These are phyloP conservation scores for Cistogaster globosa DNA, from an alignment of 2,888 invertebrate genomes.

Conservation along the genomic window DNA sequence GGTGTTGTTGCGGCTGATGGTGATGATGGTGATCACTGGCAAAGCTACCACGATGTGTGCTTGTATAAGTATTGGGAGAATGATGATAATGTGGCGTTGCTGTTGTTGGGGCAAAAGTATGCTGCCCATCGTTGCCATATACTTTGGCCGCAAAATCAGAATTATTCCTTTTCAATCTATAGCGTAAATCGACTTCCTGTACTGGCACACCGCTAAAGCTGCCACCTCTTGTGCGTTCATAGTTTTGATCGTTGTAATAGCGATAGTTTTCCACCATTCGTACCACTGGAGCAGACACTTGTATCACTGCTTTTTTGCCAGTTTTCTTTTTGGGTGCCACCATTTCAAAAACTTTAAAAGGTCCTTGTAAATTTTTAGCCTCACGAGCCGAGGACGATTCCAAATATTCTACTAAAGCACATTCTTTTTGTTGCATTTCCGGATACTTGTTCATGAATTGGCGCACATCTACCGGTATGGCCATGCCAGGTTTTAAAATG, in stretches of 20 bases:
- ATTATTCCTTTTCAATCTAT: conserved; percentile 80
- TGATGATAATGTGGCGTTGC: conserved; percentile 70
- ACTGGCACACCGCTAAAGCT: conserved; percentile 83
- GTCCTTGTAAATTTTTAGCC: conserved; percentile 87
- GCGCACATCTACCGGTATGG: conserved; percentile 94
- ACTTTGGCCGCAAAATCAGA: conserved; percentile 79
- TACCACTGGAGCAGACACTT: conserved; percentile 83
- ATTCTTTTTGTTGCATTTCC: conserved; percentile 92
- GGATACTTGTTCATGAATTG: conserved; percentile 96
- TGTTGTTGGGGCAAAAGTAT: conserved; percentile 31
- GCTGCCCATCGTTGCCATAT: conserved; percentile 61
- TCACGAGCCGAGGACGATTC: conserved; percentile 93
- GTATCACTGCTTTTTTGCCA: conserved; percentile 85
- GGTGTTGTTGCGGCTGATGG: conserved; percentile 25
- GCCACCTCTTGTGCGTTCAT: conserved; percentile 82
- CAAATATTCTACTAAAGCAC: conserved; percentile 95
- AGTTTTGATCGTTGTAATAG: conserved; percentile 83
- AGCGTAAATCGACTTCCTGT: conserved; percentile 79
- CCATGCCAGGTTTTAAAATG: conserved; percentile 93
- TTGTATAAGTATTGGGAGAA: conserved; percentile 72
- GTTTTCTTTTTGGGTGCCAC: conserved; percentile 91
- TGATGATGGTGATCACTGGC: conserved; percentile 70
- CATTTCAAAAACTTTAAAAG: conserved; percentile 90
- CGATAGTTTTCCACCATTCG: conserved; percentile 87
- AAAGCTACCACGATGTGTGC: conserved; percentile 74